phyloP scores from a whole-genome alignment of 2,888 invertebrate genomes.

The Anodontia alba region DNA sequence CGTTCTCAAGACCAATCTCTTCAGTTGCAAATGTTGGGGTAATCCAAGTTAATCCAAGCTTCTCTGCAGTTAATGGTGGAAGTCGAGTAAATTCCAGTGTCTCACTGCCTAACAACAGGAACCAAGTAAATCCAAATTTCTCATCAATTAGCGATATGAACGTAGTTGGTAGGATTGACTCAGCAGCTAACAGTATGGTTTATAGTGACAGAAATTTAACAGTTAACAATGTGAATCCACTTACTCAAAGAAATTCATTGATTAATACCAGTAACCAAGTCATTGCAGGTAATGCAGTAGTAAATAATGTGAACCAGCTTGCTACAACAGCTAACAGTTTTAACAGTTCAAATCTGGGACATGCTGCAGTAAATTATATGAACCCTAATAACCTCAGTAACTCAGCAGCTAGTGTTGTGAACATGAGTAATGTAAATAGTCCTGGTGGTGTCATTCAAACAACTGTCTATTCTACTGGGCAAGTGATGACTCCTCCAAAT shows the following conservation, averaged over 20 bases:
- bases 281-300: not conserved
- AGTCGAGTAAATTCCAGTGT: not conserved
- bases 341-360: not conserved
- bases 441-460: not conserved
- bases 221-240: not conserved
- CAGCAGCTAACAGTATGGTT: not conserved
- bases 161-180: not conserved
- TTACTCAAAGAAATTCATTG: not conserved
- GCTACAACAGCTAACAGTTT: not conserved
- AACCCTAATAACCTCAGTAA: not conserved
- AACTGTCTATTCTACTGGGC: not conserved
- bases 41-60: not conserved
- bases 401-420: not conserved
- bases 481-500: not conserved
- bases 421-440: not conserved
- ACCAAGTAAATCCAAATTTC: not conserved
- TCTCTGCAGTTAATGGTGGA: not conserved
- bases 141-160: not conserved
- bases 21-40: not conserved
- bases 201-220: not conserved
- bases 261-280: not conserved
- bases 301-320: not conserved
- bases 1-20: no score
- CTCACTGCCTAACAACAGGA: not conserved
- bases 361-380: not conserved